Evolutionary conservation across 2,888 invertebrate species (phyloP).

Genomic region (Leptogaster cylindrica): DNA sequence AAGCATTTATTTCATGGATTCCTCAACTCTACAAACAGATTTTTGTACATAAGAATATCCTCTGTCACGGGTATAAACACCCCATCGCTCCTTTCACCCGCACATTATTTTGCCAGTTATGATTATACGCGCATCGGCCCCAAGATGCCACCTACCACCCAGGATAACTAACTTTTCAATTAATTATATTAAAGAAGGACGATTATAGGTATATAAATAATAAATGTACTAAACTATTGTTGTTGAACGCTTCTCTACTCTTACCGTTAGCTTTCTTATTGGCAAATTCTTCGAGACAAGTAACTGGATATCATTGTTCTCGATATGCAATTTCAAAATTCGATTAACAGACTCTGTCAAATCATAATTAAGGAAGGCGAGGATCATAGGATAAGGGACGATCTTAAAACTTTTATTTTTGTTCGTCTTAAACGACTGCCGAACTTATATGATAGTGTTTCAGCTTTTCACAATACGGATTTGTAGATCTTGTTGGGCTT

Average conservation of each 20-base stretch:
- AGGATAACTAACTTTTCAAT: background rate
- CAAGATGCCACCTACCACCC: background rate
- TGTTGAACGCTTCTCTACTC: slow-evolving; percentile 1
- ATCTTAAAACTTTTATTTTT: too few species aligned
- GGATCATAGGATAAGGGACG: too few species aligned
- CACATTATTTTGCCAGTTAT: slow-evolving; percentile 4
- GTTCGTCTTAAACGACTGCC: too few species aligned
- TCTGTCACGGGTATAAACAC: slow-evolving; percentile 37
- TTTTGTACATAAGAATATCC: slow-evolving; percentile 45
- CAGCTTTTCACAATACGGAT: too few species aligned
- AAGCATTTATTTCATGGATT: slow-evolving; percentile 49
- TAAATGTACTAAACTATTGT: background rate
- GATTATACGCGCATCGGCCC: too few species aligned
- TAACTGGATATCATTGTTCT: too few species aligned
- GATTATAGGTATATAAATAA: background rate
- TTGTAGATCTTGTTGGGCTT: too few species aligned
- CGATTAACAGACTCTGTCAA: too few species aligned
- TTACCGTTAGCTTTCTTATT: slow-evolving; percentile 43
- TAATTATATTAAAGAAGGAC: background rate
- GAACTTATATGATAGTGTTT: too few species aligned
- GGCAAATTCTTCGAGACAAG: slow-evolving; percentile 43
- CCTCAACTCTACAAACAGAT: slow-evolving; percentile 49
- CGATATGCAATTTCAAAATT: too few species aligned
- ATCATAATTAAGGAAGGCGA: too few species aligned
- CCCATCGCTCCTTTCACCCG: too few species aligned